These are phyloP conservation scores for Porites cylindrica DNA, from an alignment of 92 coral and sea anemone genomes.

Conservation along the genomic window DNA sequence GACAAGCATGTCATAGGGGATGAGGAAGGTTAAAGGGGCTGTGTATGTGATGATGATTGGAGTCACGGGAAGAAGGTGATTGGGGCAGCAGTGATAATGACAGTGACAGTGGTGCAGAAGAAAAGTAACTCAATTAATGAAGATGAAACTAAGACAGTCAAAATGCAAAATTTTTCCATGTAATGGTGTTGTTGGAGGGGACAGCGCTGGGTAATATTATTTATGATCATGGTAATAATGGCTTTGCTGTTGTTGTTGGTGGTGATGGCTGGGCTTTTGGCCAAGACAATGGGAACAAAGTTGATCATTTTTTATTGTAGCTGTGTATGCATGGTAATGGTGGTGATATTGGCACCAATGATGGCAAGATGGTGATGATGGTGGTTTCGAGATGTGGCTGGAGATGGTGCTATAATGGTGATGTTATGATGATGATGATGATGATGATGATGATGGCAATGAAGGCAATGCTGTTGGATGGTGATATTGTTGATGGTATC, in stretches of 20 bases:
- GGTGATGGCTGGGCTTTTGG: no score
- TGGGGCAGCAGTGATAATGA: background rate
- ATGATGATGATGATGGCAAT: background rate
- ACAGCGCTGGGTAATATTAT: no score
- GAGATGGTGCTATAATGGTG: background rate
- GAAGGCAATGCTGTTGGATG: background rate
- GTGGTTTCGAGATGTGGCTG: background rate
- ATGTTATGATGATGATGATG: background rate
- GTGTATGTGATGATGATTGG: background rate
- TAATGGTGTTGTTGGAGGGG: no score
- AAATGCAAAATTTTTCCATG: no score
- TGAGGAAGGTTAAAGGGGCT: no score
- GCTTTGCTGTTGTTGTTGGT: no score
- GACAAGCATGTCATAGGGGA: no score
- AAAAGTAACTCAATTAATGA: no score
- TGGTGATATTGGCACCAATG: background rate
- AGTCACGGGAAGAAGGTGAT: background rate
- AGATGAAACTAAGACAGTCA: no score
- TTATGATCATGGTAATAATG: no score
- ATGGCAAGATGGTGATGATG: background rate
- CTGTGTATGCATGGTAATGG: background rate
- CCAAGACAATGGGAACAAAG: no score
- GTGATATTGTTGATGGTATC: background rate
- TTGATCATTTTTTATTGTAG: no score
- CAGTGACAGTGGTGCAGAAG: background rate